Evolutionary conservation across 2,888 invertebrate species (phyloP).

Genomic region (Nasonovia ribisnigri): DNA sequence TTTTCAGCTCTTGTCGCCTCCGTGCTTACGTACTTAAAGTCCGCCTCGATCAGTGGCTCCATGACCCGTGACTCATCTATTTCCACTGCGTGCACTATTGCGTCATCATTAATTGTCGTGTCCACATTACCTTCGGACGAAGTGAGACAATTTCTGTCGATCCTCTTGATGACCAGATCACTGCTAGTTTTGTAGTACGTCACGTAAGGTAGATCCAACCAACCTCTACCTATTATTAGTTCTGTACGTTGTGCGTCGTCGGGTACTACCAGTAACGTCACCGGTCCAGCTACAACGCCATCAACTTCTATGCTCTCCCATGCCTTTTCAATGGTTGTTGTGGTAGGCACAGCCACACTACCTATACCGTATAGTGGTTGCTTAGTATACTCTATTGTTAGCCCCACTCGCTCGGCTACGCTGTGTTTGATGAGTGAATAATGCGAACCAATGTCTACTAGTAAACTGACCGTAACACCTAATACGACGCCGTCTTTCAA

Average conservation of each 20-base stretch:
- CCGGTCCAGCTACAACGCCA: background rate
- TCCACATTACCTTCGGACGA: background rate
- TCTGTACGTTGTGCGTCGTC: background rate
- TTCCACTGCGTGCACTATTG: background rate
- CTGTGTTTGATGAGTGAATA: too few relatives aligned
- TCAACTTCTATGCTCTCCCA: background rate
- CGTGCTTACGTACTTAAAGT: background rate
- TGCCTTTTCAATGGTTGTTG: background rate
- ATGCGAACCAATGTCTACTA: too few relatives aligned
- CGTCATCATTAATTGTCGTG: background rate
- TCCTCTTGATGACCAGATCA: background rate
- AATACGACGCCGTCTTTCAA: background rate
- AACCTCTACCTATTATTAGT: background rate
- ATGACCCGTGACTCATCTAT: background rate
- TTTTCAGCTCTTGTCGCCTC: background rate
- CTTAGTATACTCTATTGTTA: background rate
- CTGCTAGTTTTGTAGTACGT: background rate
- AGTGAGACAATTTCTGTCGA: background rate
- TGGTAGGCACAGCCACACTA: background rate
- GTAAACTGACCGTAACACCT: too few relatives aligned
- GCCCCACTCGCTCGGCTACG: too few relatives aligned
- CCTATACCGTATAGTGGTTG: background rate
- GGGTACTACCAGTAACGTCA: background rate
- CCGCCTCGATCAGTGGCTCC: background rate
- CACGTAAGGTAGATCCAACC: background rate